A percentile compares a stretch with the other conserved stretches of the same genome.
These are phyloP conservation scores for Pipra filicauda DNA, from an alignment of 2,113 vertebrate genomes.

Conservation along the genomic window DNA sequence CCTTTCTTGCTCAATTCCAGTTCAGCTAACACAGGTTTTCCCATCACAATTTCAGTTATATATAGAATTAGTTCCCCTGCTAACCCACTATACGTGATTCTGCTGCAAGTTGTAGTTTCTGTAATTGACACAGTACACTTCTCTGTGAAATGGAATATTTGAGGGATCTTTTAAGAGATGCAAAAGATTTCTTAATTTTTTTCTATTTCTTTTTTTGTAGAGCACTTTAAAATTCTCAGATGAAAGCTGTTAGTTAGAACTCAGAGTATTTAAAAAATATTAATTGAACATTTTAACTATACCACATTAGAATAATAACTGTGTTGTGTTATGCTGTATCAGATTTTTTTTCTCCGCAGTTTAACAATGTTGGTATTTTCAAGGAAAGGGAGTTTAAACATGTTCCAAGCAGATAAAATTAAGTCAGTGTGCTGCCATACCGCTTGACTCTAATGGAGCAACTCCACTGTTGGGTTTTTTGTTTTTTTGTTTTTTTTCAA, in stretches of 20 bases:
- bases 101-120: not conserved
- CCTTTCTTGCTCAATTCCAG: not conserved
- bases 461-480: not conserved
- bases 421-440: not conserved
- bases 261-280: not conserved
- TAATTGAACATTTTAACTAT: not conserved
- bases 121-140: not conserved
- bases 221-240: not conserved
- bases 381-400: not conserved
- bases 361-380: not conserved
- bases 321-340: not conserved
- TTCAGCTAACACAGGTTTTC: not conserved
- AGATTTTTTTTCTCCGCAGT: accelerated
- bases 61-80: not conserved
- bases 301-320: not conserved
- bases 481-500: not conserved
- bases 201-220: not conserved
- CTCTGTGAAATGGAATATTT: not conserved
- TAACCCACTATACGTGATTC: accelerated
- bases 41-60: not conserved
- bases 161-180: not conserved
- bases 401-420: not conserved
- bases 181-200: not conserved
- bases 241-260: not conserved
- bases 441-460: not conserved